A percentile compares a stretch with the other conserved stretches of the same genome.
These are phyloP conservation scores for Hippocampus barbouri DNA, from an alignment of 2,113 vertebrate genomes.

Conservation along the genomic window DNA sequence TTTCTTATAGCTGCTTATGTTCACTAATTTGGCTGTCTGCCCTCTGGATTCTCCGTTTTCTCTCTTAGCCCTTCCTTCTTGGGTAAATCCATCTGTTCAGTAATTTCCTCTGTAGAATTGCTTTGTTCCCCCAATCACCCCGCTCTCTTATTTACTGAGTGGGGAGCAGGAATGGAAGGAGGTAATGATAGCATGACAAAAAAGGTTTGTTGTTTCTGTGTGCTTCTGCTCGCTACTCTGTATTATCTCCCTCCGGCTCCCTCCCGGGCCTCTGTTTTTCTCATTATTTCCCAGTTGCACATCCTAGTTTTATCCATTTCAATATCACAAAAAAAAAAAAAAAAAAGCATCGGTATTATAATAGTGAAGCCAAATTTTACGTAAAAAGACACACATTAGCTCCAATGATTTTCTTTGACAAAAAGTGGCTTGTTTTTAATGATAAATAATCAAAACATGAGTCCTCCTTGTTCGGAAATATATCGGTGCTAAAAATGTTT, in stretches of 20 bases:
- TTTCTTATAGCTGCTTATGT: slow-evolving; percentile 16
- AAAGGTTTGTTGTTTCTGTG: slow-evolving; percentile 35
- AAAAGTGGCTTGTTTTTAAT: slow-evolving; percentile 9
- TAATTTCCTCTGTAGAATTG: slow-evolving; percentile 40
- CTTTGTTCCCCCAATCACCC: slow-evolving; percentile 37
- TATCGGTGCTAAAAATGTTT: slow-evolving; percentile 30
- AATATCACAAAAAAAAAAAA: not conserved
- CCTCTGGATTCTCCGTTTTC: slow-evolving; percentile 22
- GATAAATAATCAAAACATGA: not conserved
- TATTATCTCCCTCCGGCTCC: slow-evolving; percentile 26
- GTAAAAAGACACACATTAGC: slow-evolving; percentile 1
- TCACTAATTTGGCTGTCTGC: slow-evolving; percentile 34
- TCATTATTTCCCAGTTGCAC: slow-evolving; percentile 26
- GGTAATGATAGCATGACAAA: slow-evolving; percentile 56
- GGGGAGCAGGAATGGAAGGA: slow-evolving; percentile 49
- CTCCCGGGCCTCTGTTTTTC: slow-evolving; percentile 19
- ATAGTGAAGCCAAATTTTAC: not conserved
- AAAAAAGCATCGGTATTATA: not conserved
- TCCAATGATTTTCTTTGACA: not conserved
- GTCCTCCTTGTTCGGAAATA: slow-evolving; percentile 22
- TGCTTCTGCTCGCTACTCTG: slow-evolving; percentile 17
- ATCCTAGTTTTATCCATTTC: slow-evolving; percentile 22
- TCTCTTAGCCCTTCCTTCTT: slow-evolving; percentile 16
- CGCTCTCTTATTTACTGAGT: slow-evolving; percentile 56
- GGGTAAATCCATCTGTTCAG: slow-evolving; percentile 27